Conservation (phyloP, 2,797 vertebrate species). For the Rhodeus uyekii region DNA sequence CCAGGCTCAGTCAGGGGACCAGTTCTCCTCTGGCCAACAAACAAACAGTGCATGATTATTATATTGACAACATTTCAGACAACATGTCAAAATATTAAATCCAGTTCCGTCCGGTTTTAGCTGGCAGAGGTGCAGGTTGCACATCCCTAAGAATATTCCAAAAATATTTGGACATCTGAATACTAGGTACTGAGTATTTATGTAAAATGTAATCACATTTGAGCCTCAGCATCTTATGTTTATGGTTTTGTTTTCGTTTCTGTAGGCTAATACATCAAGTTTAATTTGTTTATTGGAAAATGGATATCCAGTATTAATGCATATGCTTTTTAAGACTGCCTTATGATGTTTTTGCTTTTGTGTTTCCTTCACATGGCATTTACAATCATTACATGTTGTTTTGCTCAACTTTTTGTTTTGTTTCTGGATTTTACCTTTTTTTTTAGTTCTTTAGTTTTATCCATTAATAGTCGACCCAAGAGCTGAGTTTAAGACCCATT, state of each 20-base stretch:
- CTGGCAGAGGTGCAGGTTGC: slow-evolving; percentile 16
- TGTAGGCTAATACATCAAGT: slow-evolving; percentile 58
- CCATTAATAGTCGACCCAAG: background rate
- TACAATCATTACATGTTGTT: slow-evolving; percentile 98
- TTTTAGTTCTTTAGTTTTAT: slow-evolving; percentile 34
- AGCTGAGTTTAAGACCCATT: background rate
- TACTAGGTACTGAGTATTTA: slow-evolving; percentile 77
- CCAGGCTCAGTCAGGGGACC: too few species aligned
- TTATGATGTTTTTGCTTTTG: slow-evolving; percentile 84
- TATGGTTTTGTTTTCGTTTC: slow-evolving; percentile 55
- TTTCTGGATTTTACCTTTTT: slow-evolving; percentile 80
- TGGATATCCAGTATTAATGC: slow-evolving; percentile 81
- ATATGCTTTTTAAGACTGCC: slow-evolving; percentile 86
- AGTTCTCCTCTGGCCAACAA: too few species aligned
- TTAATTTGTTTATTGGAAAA: slow-evolving; percentile 78
- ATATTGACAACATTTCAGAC: too few species aligned
- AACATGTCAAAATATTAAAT: too few species aligned
- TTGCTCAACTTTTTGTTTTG: slow-evolving; percentile 89
- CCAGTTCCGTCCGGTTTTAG: too few species aligned
- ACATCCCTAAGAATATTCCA: slow-evolving; percentile 30
- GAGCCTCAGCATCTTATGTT: slow-evolving; percentile 48
- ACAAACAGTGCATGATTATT: too few species aligned
- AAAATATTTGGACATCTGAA: slow-evolving; percentile 38
- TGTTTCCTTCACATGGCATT: slow-evolving; percentile 86
- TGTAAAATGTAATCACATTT: slow-evolving; percentile 58